Base-by-base conservation (phyloP, 1,140 invertebrate species). In the Cryptotermes secundus region DNA sequence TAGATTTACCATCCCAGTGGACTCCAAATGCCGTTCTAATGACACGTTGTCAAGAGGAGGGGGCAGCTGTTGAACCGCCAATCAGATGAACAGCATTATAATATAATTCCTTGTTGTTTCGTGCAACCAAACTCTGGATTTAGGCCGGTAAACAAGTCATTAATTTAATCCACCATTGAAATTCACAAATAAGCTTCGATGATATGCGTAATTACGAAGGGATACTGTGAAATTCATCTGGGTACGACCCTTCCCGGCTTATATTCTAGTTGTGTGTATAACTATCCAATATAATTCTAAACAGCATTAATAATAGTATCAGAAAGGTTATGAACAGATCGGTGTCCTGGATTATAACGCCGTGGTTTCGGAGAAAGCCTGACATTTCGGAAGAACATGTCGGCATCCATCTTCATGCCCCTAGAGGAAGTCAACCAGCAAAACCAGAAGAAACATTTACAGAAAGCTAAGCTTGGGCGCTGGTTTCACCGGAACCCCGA, bases 121-220 rank as follows among this genome's bases (percentile, higher is more conserved):
- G 59, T 72, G 59, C n/a, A 31, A n/a, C 26, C 59, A 16, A 72
- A 72, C 59, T 72, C 3, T 31, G n/a, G 26, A 6, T 72, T 72
- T 72, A 72, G 26, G 26, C 6, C n/a, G n/a, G 59, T 72, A 72
- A 72, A 72, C 59, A 72, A 72, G 59, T 72, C 59, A 72, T 72
- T 31, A 72, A 72, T 72, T 72, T 72, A 31, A 72, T 72, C 59
- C 26, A 72, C 26, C 14, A 72, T 72, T 72, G 59, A 72, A 31
- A 72, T 31, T 72, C 26, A n/a, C 59, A 72, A n/a, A 72, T 72
- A 72, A 72, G 59, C 59, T 72, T 72, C 26, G 59, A 9, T 6
- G 59, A n/a, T 31, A 72, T 3, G 59, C n/a, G 59, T 72, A 72
- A 72, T 72, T 72, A 72, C 31, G 4, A n/a, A 31, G n/a, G 59